Evolutionary conservation across 2,888 invertebrate genomes (phyloP), one percentile per base, ranked within the genome.

Genomic region (Drosophila putrida): DNA sequence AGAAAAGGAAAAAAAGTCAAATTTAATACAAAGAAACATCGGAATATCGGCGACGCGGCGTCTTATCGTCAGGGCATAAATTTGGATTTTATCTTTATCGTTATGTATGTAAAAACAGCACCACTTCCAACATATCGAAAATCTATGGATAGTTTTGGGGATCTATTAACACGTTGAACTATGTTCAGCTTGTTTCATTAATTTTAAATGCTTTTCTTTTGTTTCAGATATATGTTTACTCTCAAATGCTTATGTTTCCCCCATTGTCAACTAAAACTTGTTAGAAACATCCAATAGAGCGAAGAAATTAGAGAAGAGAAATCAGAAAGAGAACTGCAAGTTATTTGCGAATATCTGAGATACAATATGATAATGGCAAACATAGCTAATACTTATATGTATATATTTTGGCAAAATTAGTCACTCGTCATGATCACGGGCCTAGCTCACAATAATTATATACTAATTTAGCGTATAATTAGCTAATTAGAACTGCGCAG

Each of bases 401-500:
- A 44, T 44, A 25, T 36, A 28, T 55, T 47, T 36, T 57, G 33
- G 27, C 39, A n/a, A 44, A 57, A 81, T 75, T 84, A 64, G 78
- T 70, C 68, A 67, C 62, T 77, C 69, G 59, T 43, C 43, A 51
- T 75, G 78, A 60, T 71, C 82, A 71, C 64, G 78, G 73, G 82
- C 82, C 73, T 61, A 78, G 84, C 75, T 83, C 73, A 59, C 65
- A 83, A 90, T 90, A 89, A 89, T 89, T 89, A 85, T 80, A 90
- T 69, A 89, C 78, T 85, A 89, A 90, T 76, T 89, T 62, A 78
- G 86, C 88, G 86, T 90, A 85, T 89, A 90, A 89, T 89, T 90
- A 89, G 85, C 86, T 82, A 89, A 89, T 88, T 88, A 86, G 86
- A 89, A 89, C 77, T 89, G 82, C 88, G 75, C 71, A 88, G 74